Evolutionary conservation across 2,888 invertebrate species (phyloP), one percentile per base, ranked within the genome.

Genomic region (Euplagia quadripunctaria): DNA sequence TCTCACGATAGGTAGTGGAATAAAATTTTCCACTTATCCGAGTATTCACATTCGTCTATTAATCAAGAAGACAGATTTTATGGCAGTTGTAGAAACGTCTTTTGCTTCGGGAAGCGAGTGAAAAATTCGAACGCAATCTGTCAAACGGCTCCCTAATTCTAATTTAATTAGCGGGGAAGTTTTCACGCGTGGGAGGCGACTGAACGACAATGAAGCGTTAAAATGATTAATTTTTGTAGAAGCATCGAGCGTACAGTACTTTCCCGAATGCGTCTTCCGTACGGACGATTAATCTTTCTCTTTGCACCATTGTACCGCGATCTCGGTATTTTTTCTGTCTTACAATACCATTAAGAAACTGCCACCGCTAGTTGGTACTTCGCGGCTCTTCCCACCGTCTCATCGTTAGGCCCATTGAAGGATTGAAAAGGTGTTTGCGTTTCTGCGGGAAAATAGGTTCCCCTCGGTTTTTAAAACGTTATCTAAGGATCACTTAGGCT

Each of bases 381-480:
- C 90, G 85, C 88, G 86, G 89, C 89, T 88, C 89, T 88, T 89
- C 89, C 88, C 89, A 88, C 89, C 92, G 84, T 78, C 80, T 88
- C 92, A 92, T 93, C 93, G 91, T 90, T 88, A 88, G 88, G 88
- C 91, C 94, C 87, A 93, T 95, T 95, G 94, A 95, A 92, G 92
- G 91, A 91, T 93, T 96, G 93, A 96, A 96, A 93, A 96, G 96
- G 96, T 96, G 96, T 96, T 96, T 96, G 92, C 96, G 96, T 90
- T 91, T 88, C 90, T 89, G 90, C 90, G 89, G 90, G 91, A 94
- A 95, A 95, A 95, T 94, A 93, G 94, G 93, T 92, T 91, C 95
- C 95, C 96, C 94, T 94, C 91, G 88, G 85, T 93, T 93, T 93
- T 92, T 90, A 89, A 91, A 92, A 91, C 88, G 88, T 90, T 92